Evolutionary conservation across 2,113 vertebrate genomes (phyloP), one percentile per base, ranked within the genome.

Genomic region (Microcebus ravelobensis): DNA sequence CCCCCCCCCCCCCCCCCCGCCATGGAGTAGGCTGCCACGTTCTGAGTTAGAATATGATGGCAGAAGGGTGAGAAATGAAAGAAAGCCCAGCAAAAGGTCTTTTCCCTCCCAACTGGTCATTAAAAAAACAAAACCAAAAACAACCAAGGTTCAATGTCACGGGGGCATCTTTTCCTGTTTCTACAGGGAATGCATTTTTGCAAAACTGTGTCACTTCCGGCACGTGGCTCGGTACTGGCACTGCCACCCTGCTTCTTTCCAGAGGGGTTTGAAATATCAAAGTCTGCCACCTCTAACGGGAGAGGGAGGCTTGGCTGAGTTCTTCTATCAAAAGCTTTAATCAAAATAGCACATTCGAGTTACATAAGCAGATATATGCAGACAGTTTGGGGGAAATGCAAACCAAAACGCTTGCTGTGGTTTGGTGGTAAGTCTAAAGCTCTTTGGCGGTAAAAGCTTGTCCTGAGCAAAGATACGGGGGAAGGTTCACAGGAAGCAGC

Each of bases 261-360:
- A 4, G 36, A 67, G 57, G 73, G 85, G 39, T 39, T 77, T 87
- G 63, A 83, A 95, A 95, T 59, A 82, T 23, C 93, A 18, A 12
- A 77, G 95, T 91, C 93, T 83, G 90, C 65, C 82, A 42, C 90
- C 65, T 93, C 87, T 48, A 5, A 42, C 23, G 27, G 92, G 77
- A 63, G 59, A 76, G 36, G n/a, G 29, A 87, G 6, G 29, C 74
- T 76, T n/a, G 81, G 81, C 95, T 83, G 76, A 9, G 45, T 12
- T 85, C 36, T 57, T 57, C 57, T 45, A 13, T 42, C 59, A 8
- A 81, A 50, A 77, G 83, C 76, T 73, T 73, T 73, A 12, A 48
- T 80, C 82, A 74, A 67, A 91, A 83, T n/a, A 79, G 36, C 57
- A 79, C 71, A 21, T 71, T 45, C 45, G 2, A 31, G n/a, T 95